A percentile compares a stretch with the other conserved stretches of the same genome.
Conservation (phyloP, 2,888 invertebrate species). For the Leucoptera coffeella region DNA sequence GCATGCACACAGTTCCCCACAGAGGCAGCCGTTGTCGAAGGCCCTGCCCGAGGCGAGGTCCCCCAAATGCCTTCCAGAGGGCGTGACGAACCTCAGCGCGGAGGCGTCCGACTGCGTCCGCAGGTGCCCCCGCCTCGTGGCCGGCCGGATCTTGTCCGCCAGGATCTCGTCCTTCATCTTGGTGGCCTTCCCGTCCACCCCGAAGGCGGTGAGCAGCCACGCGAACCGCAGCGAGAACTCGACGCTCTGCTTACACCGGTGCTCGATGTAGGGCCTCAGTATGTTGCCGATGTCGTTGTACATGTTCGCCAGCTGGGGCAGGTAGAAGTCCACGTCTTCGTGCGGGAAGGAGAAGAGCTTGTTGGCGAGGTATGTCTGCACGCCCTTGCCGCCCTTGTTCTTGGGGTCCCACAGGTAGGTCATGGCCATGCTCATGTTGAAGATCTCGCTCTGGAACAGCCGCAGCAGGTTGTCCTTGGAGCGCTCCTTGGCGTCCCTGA, state of each 20-base stretch:
- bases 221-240: slow-evolving; percentile 95
- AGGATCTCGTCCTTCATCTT: slow-evolving; percentile 36
- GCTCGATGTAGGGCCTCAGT: slow-evolving; percentile 39
- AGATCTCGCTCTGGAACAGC: slow-evolving; percentile 91
- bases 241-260: slow-evolving; percentile 80
- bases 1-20: slow-evolving; percentile 69
- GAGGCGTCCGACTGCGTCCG: slow-evolving; percentile 79
- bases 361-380: slow-evolving; percentile 95
- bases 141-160: slow-evolving; percentile 41
- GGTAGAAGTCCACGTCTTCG: slow-evolving; percentile 92
- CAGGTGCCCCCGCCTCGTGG: slow-evolving; percentile 42
- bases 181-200: slow-evolving; percentile 53
- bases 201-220: slow-evolving; percentile 94
- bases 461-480: slow-evolving; percentile 71
- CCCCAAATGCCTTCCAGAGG: slow-evolving; percentile 68
- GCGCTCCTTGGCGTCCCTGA: slow-evolving; percentile 28
- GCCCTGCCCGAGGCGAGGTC: slow-evolving; percentile 92
- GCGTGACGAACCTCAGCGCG: slow-evolving; percentile 48
- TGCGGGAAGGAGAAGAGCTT: slow-evolving; percentile 93
- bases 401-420: slow-evolving; percentile 97
- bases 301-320: slow-evolving; percentile 97
- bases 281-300: slow-evolving; percentile 93
- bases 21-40: slow-evolving; percentile 93
- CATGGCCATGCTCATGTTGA: slow-evolving; percentile 98
- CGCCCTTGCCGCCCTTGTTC: slow-evolving; percentile 80